Percentiles rank a stretch among this genome's conserved stretches.
These are phyloP conservation scores for Nyctereutes procyonoides DNA, from an alignment of 2,113 vertebrate species.

Conservation along the genomic window DNA sequence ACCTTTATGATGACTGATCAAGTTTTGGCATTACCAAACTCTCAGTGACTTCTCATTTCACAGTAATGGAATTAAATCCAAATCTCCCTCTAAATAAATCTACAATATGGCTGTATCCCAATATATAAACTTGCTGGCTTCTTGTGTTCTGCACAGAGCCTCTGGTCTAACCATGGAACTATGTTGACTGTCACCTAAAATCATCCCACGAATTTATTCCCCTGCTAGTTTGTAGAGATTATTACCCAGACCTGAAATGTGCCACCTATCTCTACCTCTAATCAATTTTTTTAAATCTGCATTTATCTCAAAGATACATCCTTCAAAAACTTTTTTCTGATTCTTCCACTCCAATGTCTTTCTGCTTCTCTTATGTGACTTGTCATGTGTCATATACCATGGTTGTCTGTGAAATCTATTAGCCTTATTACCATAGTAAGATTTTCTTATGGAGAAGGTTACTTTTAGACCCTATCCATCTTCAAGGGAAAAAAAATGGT, in stretches of 20 bases:
- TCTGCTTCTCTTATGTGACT: neutral
- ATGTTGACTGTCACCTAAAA: neutral
- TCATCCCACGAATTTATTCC: neutral
- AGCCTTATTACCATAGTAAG: neutral
- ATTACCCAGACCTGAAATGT: neutral
- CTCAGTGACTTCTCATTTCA: neutral
- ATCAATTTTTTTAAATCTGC: neutral
- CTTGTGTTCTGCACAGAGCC: neutral
- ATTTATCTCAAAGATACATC: neutral
- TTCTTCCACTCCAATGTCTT: neutral
- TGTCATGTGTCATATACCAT: neutral
- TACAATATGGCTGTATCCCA: neutral
- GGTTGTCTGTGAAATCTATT: neutral
- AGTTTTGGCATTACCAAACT: neutral
- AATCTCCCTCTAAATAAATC: neutral
- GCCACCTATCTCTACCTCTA: neutral
- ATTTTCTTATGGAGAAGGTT: neutral
- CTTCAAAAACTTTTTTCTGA: neutral
- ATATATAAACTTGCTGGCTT: neutral
- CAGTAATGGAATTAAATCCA: neutral
- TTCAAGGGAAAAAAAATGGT: neutral
- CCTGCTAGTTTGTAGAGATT: neutral
- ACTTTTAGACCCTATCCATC: neutral
- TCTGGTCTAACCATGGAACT: neutral
- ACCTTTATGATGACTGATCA: neutral